phyloP scores from a whole-genome alignment of 2,888 invertebrate species.

The Dorcus parallelipipedus region DNA sequence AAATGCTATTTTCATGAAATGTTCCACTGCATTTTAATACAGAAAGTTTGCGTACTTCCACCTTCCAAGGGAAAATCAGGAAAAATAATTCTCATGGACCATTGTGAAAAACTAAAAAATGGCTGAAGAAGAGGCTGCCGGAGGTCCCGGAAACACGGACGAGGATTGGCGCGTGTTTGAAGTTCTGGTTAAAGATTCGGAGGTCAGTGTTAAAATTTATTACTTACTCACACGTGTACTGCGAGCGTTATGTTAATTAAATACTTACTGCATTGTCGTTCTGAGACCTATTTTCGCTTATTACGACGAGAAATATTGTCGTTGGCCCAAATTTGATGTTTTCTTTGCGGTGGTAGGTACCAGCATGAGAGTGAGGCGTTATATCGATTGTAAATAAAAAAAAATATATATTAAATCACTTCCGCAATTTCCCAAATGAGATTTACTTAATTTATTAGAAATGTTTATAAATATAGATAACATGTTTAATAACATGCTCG shows the following conservation, averaged over 20 bases:
- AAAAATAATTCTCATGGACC: constrained; percentile 1
- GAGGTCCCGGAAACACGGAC: constrained; percentile 49
- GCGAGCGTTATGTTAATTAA: no score
- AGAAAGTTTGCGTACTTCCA: constrained; percentile 1
- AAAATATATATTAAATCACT: background rate
- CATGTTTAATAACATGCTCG: no score
- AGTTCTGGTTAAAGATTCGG: constrained; percentile 60
- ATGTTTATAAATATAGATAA: no score
- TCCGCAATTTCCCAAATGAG: no score
- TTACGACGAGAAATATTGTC: no score
- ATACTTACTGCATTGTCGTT: no score
- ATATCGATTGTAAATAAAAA: constrained; percentile 20
- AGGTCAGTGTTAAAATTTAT: constrained; percentile 47
- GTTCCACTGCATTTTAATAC: constrained; percentile 5
- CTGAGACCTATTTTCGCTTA: no score
- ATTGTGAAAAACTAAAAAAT: constrained; percentile 14
- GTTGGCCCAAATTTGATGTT: no score
- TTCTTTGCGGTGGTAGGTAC: constrained; percentile 21
- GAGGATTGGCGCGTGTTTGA: constrained; percentile 77
- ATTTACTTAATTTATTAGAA: no score
- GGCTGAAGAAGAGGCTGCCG: constrained; percentile 30
- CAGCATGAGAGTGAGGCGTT: constrained; percentile 25
- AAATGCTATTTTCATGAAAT: constrained; percentile 6
- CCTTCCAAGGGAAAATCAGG: background rate
- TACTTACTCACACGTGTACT: no score